phyloP scores from a whole-genome alignment of 2,888 invertebrate genomes.

The Labia minor region DNA sequence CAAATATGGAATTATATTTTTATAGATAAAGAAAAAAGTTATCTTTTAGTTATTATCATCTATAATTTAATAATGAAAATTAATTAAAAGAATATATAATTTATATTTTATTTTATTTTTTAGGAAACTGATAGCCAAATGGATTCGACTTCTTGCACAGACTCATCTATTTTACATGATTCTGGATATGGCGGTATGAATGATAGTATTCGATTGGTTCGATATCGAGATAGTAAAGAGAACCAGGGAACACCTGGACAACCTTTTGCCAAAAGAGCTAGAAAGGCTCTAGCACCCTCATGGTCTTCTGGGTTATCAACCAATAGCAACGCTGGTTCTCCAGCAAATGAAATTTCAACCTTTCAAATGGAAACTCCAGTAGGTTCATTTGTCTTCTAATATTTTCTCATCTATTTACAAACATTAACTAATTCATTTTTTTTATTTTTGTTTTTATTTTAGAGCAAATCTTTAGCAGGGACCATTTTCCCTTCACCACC shows the following conservation, averaged over 20 bases:
- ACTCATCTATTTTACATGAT: background rate
- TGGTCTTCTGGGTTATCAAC: slow-evolving; percentile 50
- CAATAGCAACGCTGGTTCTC: slow-evolving; percentile 37
- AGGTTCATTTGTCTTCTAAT: slow-evolving; percentile 34
- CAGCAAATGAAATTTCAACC: slow-evolving; percentile 50
- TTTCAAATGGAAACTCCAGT: slow-evolving; percentile 70
- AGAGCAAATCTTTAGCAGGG: slow-evolving; percentile 76
- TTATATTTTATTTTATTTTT: background rate
- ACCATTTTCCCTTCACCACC: slow-evolving; percentile 77
- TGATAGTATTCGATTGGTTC: background rate
- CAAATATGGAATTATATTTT: slow-evolving; percentile 37
- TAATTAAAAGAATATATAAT: too few species aligned
- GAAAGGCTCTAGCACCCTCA: slow-evolving; percentile 68
- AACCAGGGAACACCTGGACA: slow-evolving; percentile 40
- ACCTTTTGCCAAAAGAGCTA: slow-evolving; percentile 56
- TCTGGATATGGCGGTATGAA: background rate
- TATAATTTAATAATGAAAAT: too few species aligned
- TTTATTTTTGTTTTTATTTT: slow-evolving; percentile 35
- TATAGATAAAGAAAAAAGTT: too few species aligned
- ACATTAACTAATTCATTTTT: too few species aligned
- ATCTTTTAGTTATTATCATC: too few species aligned
- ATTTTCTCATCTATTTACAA: background rate
- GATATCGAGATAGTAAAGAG: slow-evolving; percentile 46
- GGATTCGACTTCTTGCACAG: background rate
- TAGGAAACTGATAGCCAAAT: background rate